Evolutionary conservation across 2,797 vertebrate genomes (phyloP), one percentile per base, ranked within the genome.

Genomic region (Cryptoblepharus egeriae): DNA sequence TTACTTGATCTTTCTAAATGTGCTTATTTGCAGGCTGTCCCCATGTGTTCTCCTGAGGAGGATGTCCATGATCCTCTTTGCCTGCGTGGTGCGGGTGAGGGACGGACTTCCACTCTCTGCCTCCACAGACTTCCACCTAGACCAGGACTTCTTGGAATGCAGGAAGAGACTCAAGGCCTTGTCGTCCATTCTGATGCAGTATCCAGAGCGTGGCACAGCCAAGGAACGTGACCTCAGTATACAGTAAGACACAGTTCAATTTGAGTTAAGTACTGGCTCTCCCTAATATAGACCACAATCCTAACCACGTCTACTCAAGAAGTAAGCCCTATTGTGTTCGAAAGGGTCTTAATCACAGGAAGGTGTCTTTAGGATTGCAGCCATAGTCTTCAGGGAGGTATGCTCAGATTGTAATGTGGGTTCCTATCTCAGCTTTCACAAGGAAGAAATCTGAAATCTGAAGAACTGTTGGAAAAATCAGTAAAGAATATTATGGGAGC

Each of bases 41-140:
- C 95, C 95, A 97, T 95, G 95, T 96, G 88, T 95, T 86, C 94
- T 92, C 84, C 80, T 35, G 91, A 45, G 92, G 96, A 98, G 95
- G 93, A 99, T 98, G 97, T 96, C 98, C 95, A 95, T 98, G 98
- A 99, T 99, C 97, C 94, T 98, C 88, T 99, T 98, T 86, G 97
- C 98, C 89, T 98, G 97, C 1, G 96, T 99, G 93, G 98, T 98
- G 88, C 95, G 98, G 92, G 96, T 98, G 95, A 97, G 97, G 96
- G 98, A 99, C 92, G 98, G 98, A 83, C 97, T 99, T 90, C 98
- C 98, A 37, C 97, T 99, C 89, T 99, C 98, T 1, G 98, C 98
- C 80, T 99, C 98, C 93, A 98, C 98, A 11, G 98, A 99, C 93
- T 99, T 99, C 83, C 96, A 98, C 88, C 96, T 98, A 89, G 96